Base-by-base conservation (phyloP, 2,113 vertebrate species). In the Sciurus niger region DNA sequence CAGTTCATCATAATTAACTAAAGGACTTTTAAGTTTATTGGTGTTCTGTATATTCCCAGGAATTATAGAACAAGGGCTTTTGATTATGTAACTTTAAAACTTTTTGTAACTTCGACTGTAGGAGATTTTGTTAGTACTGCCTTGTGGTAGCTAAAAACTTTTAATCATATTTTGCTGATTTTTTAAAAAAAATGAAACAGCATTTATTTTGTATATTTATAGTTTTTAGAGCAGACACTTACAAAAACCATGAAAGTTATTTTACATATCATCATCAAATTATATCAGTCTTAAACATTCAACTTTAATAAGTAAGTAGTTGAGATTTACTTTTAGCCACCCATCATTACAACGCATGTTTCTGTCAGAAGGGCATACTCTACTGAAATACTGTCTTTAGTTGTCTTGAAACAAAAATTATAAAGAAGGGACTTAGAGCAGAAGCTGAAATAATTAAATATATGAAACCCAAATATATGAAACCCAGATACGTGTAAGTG, bases 221-320 rank as follows among this genome's bases (percentile, higher is more conserved):
- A 98, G 98, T 98, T 98, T 98, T 98, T 97, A 98, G 96, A 97
- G 94, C 98, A 98, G 98, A 98, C 98, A 98, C 98, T 98, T 98
- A 98, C 98, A 97, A 63, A 63, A 63, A 98, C 98, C 95, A 96
- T 97, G 96, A 98, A 98, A 98, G 98, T 96, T 98, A 98, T 98
- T 98, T 98, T 98, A 98, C 98, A 96, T 98, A 98, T 97, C 94
- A 98, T 97, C 94, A 98, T 98, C 98, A 98, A 98, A 98, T 97
- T 97, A 14, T 98, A 98, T 98, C 98, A 97, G 97, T 97, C 97
- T 98, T 98, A 98, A 98, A 98, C 97, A 98, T 98, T 98, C 98
- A 98, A 98, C 98, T 98, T 98, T 98, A 98, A 98, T 98, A 98
- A 98, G 98, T 97, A 98, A 98, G 97, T 97, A 98, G 98, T 98